Conservation (phyloP, 2,113 vertebrate species). For the Pollachius pollachius region DNA sequence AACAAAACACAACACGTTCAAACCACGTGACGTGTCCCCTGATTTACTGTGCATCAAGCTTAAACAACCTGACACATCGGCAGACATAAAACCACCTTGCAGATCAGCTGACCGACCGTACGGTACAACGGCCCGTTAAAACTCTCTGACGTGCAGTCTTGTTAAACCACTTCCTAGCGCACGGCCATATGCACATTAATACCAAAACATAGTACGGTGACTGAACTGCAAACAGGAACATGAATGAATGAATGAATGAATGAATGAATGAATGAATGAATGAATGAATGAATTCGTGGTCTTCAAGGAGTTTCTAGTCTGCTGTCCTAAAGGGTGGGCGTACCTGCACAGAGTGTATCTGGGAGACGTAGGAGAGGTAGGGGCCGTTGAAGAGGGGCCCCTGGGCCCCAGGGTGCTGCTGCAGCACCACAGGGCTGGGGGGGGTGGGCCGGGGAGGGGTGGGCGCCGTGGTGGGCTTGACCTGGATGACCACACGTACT, state of each 20-base stretch:
- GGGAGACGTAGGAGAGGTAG: conserved; percentile 75
- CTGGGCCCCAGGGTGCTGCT: conserved; percentile 80
- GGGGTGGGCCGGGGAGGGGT: conserved; percentile 81
- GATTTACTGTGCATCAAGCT: background rate
- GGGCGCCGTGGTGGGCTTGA: conserved; percentile 79
- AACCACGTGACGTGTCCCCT: background rate
- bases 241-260: too few relatives aligned
- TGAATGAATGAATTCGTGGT: background rate
- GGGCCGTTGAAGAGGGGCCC: conserved; percentile 66
- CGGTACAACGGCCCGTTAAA: too few relatives aligned
- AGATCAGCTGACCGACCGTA: background rate
- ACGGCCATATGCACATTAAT: too few relatives aligned
- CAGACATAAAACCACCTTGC: too few relatives aligned
- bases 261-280: too few relatives aligned
- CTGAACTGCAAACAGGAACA: background rate
- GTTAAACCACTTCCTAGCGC: too few relatives aligned
- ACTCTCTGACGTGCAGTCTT: too few relatives aligned
- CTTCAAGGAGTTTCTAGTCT: too few relatives aligned
- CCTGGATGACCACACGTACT: conserved; percentile 46
- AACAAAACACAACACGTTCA: background rate
- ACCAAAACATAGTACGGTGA: too few relatives aligned
- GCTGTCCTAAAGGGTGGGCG: background rate
- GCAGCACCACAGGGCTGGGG: conserved; percentile 83
- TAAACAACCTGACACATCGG: background rate
- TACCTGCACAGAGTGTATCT: conserved; percentile 83